Base-by-base conservation (phyloP, 1,140 invertebrate species). In the Leucophenga varia region DNA sequence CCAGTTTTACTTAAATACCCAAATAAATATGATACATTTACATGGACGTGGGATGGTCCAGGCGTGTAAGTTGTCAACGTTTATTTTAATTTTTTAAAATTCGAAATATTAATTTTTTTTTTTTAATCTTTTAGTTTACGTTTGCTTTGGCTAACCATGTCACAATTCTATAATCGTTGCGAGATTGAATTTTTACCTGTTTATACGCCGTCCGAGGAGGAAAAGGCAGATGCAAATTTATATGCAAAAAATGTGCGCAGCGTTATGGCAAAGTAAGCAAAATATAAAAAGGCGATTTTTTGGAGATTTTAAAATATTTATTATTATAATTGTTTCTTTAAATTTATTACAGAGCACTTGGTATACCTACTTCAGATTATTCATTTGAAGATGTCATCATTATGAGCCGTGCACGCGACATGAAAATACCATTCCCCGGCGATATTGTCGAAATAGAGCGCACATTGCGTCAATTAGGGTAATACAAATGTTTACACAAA, bases 1-100 rank as follows among this genome's bases (percentile, higher is more conserved):
- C 95, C 95, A 1, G 91, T 97, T 6, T 87, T 91, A 54, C 86
- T 98, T 39, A 82, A 89, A 41, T 97, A 97, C 76, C 91, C 90
- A 0, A 97, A 97, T 70, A 88, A 87, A 68, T 79, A 89, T 57
- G 93, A 98, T 70, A 95, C 93, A 3, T 86, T 94, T 30, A 95
- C 93, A 1, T 98, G 95, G 95, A 97, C 94, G 3, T 98, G 95
- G 94, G 91, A 96, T 78, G 94, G 95, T 46, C 92, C 93, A 51
- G 89, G 90, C 78, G 90, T 90, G 91, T 95, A 80, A 90, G 90
- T 87, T 20, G 10, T 8, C 3, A 37, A 12, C 32, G 45, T 31
- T 48, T 38, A 16, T 47, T 14, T 16, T 19, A n/a, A n/a, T n/a
- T n/a, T n/a, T n/a, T n/a, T n/a, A n/a, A n/a, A n/a, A n/a, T 4